Conservation (phyloP, 2,888 invertebrate species). For the Reticulitermes lucifugus region DNA sequence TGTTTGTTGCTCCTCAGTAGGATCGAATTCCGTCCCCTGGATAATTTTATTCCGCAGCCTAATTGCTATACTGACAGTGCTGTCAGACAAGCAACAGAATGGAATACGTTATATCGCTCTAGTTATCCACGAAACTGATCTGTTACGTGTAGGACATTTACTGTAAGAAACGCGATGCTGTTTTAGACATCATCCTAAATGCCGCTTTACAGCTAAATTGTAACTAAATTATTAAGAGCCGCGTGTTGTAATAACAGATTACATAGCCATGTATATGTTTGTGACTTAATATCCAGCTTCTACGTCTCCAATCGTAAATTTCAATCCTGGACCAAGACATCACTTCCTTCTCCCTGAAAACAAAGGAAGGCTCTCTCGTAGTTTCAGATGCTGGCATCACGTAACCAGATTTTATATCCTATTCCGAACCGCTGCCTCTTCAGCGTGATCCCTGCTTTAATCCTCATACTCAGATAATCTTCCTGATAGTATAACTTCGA, state of each 20-base stretch:
- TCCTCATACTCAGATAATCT: slow-evolving; percentile 34
- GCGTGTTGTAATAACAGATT: not conserved
- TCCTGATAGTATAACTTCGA: slow-evolving; percentile 29
- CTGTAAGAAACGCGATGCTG: too few relatives aligned
- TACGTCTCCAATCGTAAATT: not conserved
- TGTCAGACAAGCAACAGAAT: too few relatives aligned
- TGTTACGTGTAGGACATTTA: too few relatives aligned
- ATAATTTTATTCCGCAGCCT: too few relatives aligned
- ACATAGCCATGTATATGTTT: not conserved
- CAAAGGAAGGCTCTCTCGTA: not conserved
- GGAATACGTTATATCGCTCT: too few relatives aligned
- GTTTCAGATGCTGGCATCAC: not conserved
- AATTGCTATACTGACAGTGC: too few relatives aligned
- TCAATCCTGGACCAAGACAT: not conserved
- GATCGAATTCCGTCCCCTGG: too few relatives aligned
- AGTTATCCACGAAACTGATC: too few relatives aligned
- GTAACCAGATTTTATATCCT: slow-evolving; percentile 15
- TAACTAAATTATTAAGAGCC: not conserved
- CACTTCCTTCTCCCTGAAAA: not conserved
- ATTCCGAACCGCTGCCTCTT: not conserved
- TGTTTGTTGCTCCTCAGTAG: too few relatives aligned
- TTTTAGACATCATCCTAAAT: not conserved
- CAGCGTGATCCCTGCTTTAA: not conserved
- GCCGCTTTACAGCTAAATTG: not conserved
- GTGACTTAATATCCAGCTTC: slow-evolving; percentile 2